Evolutionary conservation across 2,888 invertebrate species (phyloP).

Genomic region (Hipparchia sbordonii): DNA sequence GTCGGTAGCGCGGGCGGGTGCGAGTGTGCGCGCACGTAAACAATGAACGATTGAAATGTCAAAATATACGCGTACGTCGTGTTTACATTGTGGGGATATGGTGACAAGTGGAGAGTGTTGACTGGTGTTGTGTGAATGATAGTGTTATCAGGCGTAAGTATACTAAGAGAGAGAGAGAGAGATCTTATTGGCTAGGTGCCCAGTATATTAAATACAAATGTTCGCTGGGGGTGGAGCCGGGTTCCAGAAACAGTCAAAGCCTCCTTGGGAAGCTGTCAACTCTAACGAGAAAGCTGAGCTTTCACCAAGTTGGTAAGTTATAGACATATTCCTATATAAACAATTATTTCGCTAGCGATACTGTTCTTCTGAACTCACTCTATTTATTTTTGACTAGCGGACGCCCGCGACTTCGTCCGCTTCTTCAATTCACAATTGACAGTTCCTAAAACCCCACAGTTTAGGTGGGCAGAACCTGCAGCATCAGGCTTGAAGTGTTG

Average conservation of each 20-base stretch:
- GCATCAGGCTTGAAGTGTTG: too few relatives aligned
- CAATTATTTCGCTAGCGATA: too few relatives aligned
- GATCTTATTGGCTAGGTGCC: not conserved
- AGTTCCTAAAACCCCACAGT: too few relatives aligned
- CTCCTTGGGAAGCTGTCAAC: slow-evolving; percentile 67
- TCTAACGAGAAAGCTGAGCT: slow-evolving; percentile 50
- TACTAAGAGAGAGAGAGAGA: too few relatives aligned
- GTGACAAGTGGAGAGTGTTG: slow-evolving; percentile 29
- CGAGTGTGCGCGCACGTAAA: slow-evolving; percentile 40
- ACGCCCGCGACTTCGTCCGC: not conserved
- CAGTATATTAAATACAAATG: slow-evolving; percentile 48
- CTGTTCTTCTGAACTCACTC: too few relatives aligned
- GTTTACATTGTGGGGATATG: slow-evolving; percentile 25
- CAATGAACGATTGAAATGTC: slow-evolving; percentile 42
- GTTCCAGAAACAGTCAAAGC: slow-evolving; percentile 73
- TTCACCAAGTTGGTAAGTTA: slow-evolving; percentile 63
- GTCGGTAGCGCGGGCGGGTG: slow-evolving; percentile 22
- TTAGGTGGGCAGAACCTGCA: too few relatives aligned
- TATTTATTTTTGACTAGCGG: not conserved
- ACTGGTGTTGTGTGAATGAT: not conserved
- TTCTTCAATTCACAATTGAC: too few relatives aligned
- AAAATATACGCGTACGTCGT: slow-evolving; percentile 18
- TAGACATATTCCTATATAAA: not conserved
- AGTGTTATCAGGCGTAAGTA: slow-evolving; percentile 20
- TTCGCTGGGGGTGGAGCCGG: slow-evolving; percentile 76